Evolutionary conservation across 2,888 invertebrate genomes (phyloP), one percentile per base, ranked within the genome.

Genomic region (Drepanosiphum platanoidis): DNA sequence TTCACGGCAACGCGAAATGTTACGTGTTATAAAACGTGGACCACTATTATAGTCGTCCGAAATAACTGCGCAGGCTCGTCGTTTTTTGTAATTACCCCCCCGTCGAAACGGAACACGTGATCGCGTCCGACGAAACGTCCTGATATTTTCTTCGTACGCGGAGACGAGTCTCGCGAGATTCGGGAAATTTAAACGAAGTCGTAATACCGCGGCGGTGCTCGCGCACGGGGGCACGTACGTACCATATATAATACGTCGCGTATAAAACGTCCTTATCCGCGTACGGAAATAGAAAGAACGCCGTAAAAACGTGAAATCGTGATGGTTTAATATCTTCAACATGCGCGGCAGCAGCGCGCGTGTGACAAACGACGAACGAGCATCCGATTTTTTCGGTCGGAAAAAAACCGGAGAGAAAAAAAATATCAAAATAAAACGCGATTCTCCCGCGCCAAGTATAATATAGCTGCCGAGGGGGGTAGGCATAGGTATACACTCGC

Each of bases 251-350:
- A n/a, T n/a, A n/a, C n/a, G n/a, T n/a, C n/a, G n/a, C n/a, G n/a
- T n/a, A n/a, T n/a, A n/a, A n/a, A n/a, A n/a, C 18, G 68, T 58
- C 27, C 27, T 70, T 52, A 70, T 70, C 46, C 52, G 42, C 32
- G 7, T 75, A 70, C 58, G 27, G 4, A 71, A 81, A 81, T 71
- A 61, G 58, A 18, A 46, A 58, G 15, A 39, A 11, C 39, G 9
- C 72, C 81, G 71, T 82, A 82, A 82, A 82, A 72, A 52, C 52
- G 52, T 36, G 11, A 70, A 80, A 58, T 70, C 34, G 32, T 42
- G 9, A 61, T n/a, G 72, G 61, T 82, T 82, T 82, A 82, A 81
- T 82, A 72, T 72, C 72, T 82, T 82, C 81, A 82, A 82, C 61
- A 82, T 82, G 81, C n/a, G n/a, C n/a, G n/a, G n/a, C n/a, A n/a